A percentile compares a stretch with the other conserved stretches of the same genome.
phyloP scores from a whole-genome alignment of 2,113 vertebrate species.

The Lycocorax pyrrhopterus region DNA sequence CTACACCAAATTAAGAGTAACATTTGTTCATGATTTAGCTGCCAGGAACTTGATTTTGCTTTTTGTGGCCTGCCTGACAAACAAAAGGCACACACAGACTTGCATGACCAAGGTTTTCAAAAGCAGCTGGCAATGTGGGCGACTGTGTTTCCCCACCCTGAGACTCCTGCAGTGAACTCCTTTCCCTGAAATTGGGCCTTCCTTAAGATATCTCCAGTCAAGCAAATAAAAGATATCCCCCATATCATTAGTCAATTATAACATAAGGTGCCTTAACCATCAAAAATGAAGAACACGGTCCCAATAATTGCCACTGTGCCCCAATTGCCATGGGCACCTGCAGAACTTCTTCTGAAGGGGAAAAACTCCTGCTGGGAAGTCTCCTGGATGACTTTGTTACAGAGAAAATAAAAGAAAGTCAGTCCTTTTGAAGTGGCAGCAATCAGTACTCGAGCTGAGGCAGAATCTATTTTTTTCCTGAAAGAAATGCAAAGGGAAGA shows the following conservation, averaged over 20 bases:
- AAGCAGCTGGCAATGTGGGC: neutral
- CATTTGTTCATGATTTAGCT: slow-evolving; percentile 3
- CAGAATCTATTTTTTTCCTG: neutral
- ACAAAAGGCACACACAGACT: neutral
- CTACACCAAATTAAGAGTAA: neutral
- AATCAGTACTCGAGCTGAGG: neutral
- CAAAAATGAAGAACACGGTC: fast-evolving
- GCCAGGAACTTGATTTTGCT: neutral
- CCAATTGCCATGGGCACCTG: neutral
- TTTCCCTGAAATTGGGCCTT: neutral
- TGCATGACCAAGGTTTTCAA: neutral
- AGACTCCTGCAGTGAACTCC: neutral
- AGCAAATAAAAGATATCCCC: neutral
- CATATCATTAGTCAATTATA: neutral
- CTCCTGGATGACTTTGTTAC: neutral
- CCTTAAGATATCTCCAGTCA: neutral
- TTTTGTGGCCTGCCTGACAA: neutral
- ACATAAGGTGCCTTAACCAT: neutral
- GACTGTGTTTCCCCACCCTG: neutral
- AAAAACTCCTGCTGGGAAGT: neutral
- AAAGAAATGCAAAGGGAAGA: neutral
- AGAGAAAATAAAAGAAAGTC: neutral
- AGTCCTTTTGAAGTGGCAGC: neutral
- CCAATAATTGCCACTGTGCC: neutral
- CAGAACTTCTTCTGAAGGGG: neutral